These are phyloP conservation scores for Saturnia pavonia DNA, from an alignment of 2,888 invertebrate genomes.

Conservation along the genomic window DNA sequence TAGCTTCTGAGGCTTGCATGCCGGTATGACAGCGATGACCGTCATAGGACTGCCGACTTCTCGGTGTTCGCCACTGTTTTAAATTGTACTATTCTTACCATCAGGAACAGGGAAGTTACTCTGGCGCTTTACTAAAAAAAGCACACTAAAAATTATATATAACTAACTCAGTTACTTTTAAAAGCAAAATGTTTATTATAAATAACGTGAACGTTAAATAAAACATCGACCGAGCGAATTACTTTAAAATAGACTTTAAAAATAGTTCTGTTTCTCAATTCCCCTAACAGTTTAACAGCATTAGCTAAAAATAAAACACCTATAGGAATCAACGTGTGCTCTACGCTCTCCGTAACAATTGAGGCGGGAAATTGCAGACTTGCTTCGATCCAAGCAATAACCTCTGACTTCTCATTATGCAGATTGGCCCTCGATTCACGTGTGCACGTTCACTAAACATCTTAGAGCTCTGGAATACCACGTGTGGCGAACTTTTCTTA, in stretches of 20 bases:
- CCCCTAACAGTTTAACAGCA: constrained; percentile 7
- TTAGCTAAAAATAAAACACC: constrained; percentile 11
- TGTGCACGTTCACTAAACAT: constrained; percentile 65
- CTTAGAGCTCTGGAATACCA: constrained; percentile 18
- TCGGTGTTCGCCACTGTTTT: too few species aligned
- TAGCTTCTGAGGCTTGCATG: too few species aligned
- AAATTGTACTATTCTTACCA: too few species aligned
- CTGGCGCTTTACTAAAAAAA: too few species aligned
- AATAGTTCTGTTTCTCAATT: not conserved
- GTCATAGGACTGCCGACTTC: too few species aligned
- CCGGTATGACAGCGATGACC: too few species aligned
- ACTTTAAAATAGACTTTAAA: not conserved
- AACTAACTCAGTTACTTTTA: too few species aligned
- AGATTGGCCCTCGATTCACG: constrained; percentile 67
- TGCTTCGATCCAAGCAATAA: constrained; percentile 70
- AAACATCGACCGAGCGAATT: not conserved
- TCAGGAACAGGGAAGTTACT: too few species aligned
- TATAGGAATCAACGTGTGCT: constrained; percentile 58
- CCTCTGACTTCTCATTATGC: constrained; percentile 75
- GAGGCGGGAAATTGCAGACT: constrained; percentile 70
- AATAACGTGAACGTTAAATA: not conserved
- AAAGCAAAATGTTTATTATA: not conserved
- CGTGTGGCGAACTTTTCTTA: constrained; percentile 13
- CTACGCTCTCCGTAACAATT: constrained; percentile 64
- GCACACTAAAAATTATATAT: too few species aligned